Evolutionary conservation across 2,113 vertebrate genomes (phyloP).

Genomic region (Phalacrocorax carbo): DNA sequence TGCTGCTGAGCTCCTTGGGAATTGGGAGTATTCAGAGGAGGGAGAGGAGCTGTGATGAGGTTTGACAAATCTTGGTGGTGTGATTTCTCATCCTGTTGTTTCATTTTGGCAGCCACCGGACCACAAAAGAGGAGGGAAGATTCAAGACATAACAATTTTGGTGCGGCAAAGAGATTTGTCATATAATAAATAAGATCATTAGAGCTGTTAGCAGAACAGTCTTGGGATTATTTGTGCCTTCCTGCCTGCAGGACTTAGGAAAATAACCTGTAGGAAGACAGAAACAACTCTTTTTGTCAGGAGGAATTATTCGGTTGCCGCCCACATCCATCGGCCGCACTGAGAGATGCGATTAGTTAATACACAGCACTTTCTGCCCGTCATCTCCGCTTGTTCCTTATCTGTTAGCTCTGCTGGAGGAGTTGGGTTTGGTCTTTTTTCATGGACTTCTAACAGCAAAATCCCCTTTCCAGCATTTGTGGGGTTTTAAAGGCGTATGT

Average conservation of each 20-base stretch:
- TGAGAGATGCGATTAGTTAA: background rate
- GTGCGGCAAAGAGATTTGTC: background rate
- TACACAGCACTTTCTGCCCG: background rate
- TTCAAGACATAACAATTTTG: background rate
- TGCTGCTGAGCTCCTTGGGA: background rate
- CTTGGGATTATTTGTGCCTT: constrained; percentile 18
- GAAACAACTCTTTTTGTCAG: background rate
- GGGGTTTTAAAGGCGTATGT: background rate
- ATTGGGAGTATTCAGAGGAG: background rate
- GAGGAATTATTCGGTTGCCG: background rate
- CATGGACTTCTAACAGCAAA: background rate
- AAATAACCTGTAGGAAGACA: background rate
- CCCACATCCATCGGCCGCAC: background rate
- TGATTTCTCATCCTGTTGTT: constrained; percentile 19
- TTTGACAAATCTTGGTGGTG: constrained; percentile 5
- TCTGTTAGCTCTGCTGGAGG: background rate
- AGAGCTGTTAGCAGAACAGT: constrained; percentile 26
- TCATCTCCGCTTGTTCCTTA: background rate
- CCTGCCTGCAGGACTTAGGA: background rate
- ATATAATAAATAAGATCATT: constrained; percentile 49
- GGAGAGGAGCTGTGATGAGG: fast-evolving
- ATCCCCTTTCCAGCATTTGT: background rate
- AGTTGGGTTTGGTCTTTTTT: background rate
- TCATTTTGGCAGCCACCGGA: background rate
- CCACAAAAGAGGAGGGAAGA: background rate